A percentile compares a stretch with the other conserved stretches of the same genome.
These are phyloP conservation scores for Nasonia oneida DNA, from an alignment of 2,888 invertebrate genomes.

Conservation along the genomic window DNA sequence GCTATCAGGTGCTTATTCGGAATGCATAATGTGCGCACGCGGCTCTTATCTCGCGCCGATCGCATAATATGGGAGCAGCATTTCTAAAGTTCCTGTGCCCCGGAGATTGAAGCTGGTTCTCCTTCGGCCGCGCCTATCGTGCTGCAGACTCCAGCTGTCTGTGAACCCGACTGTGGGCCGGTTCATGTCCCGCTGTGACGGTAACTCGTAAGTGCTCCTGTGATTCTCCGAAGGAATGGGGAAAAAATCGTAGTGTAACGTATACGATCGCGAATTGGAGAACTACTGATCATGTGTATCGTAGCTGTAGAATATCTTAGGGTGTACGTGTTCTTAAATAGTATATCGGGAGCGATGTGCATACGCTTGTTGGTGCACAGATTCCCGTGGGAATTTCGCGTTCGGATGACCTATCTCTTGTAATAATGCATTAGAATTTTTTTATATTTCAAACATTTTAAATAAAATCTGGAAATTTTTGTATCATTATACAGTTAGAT, in stretches of 20 bases:
- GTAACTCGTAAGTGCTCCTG: background rate
- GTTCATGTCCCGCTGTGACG: background rate
- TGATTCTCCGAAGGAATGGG: background rate
- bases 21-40: conserved; percentile 26
- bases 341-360: no score
- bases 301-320: background rate
- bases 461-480: no score
- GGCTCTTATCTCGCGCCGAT: conserved; percentile 18
- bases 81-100: conserved; percentile 47
- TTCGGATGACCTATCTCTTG: no score
- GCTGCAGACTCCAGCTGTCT: background rate
- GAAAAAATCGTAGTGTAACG: background rate
- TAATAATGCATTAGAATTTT: no score
- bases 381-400: no score
- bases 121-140: conserved; percentile 45
- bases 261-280: background rate
- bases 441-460: no score
- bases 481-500: background rate
- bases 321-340: no score
- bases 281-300: background rate
- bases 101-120: conserved; percentile 36
- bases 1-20: conserved; percentile 43
- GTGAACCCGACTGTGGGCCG: background rate
- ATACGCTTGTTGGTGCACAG: no score
- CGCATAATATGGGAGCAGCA: conserved; percentile 26